Evolutionary conservation across 2,888 invertebrate species (phyloP).

Genomic region (Tetranychus truncatus): DNA sequence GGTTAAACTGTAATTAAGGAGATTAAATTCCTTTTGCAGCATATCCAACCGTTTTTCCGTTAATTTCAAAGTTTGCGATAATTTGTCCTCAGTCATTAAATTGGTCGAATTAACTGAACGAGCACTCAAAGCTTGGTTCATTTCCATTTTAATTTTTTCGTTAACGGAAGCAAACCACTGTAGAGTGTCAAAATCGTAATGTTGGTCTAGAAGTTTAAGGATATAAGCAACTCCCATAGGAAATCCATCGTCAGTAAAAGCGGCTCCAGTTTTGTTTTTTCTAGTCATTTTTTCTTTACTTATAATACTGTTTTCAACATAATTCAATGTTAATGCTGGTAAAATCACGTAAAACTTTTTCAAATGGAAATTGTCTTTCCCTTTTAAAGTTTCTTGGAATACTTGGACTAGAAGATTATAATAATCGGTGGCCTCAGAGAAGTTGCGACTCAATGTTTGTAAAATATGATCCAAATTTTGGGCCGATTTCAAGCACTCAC

Average conservation of each 20-base stretch:
- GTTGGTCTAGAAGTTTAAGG: slow-evolving; percentile 68
- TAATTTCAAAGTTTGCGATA: slow-evolving; percentile 75
- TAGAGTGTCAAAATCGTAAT: slow-evolving; percentile 64
- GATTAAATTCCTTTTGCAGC: slow-evolving; percentile 59
- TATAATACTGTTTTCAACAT: slow-evolving; percentile 73
- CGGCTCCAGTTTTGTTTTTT: slow-evolving; percentile 64
- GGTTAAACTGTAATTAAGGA: slow-evolving; percentile 63
- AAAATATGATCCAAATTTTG: slow-evolving; percentile 58
- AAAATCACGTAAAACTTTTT: slow-evolving; percentile 80
- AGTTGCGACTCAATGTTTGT: slow-evolving; percentile 56
- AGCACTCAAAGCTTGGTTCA: slow-evolving; percentile 10
- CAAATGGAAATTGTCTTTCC: slow-evolving; percentile 60
- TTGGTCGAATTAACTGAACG: slow-evolving; percentile 17
- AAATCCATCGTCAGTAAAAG: slow-evolving; percentile 95
- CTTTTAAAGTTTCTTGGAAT: slow-evolving; percentile 67
- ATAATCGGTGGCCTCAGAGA: slow-evolving; percentile 71
- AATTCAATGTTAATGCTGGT: slow-evolving; percentile 75
- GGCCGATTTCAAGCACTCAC: slow-evolving; percentile 44
- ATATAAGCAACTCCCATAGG: slow-evolving; percentile 88
- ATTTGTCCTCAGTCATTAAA: slow-evolving; percentile 50
- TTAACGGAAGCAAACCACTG: slow-evolving; percentile 55
- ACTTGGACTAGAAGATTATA: slow-evolving; percentile 75
- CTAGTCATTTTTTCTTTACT: slow-evolving; percentile 82
- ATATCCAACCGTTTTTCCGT: slow-evolving; percentile 61
- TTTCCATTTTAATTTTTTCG: slow-evolving; percentile 17